Evolutionary conservation across 2,888 invertebrate genomes (phyloP).

Genomic region (Microctonus brassicae): DNA sequence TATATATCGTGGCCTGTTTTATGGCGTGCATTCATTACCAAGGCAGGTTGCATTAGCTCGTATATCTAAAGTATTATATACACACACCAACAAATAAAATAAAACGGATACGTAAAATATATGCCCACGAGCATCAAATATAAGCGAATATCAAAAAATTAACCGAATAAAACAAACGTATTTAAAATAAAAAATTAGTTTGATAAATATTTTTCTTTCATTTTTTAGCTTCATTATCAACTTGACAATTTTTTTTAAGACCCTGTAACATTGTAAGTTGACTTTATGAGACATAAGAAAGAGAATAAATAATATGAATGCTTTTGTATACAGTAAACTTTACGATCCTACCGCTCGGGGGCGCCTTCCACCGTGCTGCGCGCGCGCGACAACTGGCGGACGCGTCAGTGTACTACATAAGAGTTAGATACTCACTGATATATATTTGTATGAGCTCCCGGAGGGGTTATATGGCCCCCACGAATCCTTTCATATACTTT

Average conservation of each 20-base stretch:
- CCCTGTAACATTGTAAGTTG: constrained; percentile 51
- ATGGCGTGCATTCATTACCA: constrained; percentile 68
- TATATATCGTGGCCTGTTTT: constrained; percentile 60
- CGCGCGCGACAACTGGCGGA: constrained; percentile 42
- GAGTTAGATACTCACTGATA: neutral
- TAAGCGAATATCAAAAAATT: neutral
- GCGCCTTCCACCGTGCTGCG: constrained; percentile 13
- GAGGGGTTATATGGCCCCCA: constrained; percentile 13
- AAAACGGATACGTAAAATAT: constrained; percentile 17
- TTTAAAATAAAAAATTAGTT: neutral
- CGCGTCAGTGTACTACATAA: constrained; percentile 27
- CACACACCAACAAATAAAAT: neutral
- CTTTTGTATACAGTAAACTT: constrained; percentile 45
- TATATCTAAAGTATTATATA: constrained; percentile 59
- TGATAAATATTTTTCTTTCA: neutral
- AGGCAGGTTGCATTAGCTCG: constrained; percentile 65
- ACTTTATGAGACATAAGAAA: constrained; percentile 51
- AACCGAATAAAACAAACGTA: too few relatives aligned
- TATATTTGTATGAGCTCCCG: neutral
- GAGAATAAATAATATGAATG: constrained; percentile 43
- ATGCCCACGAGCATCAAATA: neutral
- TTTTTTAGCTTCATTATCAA: neutral
- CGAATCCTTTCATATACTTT: constrained; percentile 2
- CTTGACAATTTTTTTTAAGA: constrained; percentile 29
- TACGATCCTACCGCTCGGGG: constrained; percentile 54